Evolutionary conservation across 2,113 vertebrate genomes (phyloP).

Genomic region (Irena cyanogastra): DNA sequence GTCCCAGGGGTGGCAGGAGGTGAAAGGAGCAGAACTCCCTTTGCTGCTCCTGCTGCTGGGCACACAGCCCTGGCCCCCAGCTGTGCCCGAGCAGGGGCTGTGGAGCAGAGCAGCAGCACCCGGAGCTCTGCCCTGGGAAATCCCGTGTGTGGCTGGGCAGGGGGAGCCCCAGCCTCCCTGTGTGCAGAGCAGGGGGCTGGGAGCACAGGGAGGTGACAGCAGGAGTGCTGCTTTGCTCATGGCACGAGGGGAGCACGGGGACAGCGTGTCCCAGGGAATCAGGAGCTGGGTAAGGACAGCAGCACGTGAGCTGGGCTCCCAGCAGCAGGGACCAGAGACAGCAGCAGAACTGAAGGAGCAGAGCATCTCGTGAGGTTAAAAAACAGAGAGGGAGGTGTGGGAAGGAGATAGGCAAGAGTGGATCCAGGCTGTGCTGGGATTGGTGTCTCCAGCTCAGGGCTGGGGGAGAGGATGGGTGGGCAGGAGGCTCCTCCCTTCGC

Average conservation of each 20-base stretch:
- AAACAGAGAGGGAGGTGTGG: neutral
- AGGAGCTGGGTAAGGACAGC: neutral
- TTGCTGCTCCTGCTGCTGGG: neutral
- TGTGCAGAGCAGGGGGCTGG: neutral
- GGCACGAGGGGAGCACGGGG: neutral
- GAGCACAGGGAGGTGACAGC: neutral
- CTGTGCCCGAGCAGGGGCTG: neutral
- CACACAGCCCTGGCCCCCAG: neutral
- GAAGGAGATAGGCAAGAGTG: neutral
- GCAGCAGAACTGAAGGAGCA: neutral
- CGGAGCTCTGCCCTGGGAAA: fast-evolving
- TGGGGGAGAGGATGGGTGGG: neutral
- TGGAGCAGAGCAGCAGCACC: fast-evolving
- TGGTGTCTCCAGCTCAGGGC: neutral
- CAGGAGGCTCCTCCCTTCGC: neutral
- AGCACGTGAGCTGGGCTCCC: neutral
- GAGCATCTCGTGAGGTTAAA: neutral
- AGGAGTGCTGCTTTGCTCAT: neutral
- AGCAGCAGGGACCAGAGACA: neutral
- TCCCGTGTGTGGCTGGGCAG: neutral
- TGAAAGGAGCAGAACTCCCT: neutral
- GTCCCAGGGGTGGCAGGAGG: neutral
- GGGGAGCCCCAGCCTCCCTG: fast-evolving
- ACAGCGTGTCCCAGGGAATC: neutral
- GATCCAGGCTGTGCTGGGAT: neutral